A percentile compares a stretch with the other conserved stretches of the same genome.
Evolutionary conservation across 1,140 invertebrate species (phyloP).

Genomic region (honey bee (Apis mellifera)): DNA sequence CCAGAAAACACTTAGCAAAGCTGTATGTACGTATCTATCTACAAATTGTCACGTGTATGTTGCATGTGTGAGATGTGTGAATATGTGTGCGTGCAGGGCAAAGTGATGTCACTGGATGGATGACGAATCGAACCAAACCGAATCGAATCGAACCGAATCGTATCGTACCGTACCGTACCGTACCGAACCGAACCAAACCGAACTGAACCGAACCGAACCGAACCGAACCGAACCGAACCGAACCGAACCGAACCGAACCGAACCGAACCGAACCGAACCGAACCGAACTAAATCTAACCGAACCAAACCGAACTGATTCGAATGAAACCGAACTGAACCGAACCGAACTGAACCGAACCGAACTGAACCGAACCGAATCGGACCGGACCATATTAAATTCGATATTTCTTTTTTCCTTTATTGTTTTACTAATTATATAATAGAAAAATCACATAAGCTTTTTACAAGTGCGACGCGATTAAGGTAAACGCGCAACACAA

Average conservation of each 20-base stretch:
- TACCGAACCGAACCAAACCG: no score
- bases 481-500: not conserved
- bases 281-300: not conserved
- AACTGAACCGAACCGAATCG: not conserved
- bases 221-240: not conserved
- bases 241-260: not conserved
- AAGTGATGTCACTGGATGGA: slow-evolving; percentile 58
- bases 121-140: slow-evolving; percentile 34
- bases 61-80: slow-evolving; percentile 42
- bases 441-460: slow-evolving; percentile 62
- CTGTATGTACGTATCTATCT: slow-evolving; percentile 79
- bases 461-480: slow-evolving; percentile 6
- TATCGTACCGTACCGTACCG: not conserved
- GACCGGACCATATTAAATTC: not conserved
- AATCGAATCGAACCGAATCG: not conserved
- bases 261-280: not conserved
- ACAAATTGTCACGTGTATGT: slow-evolving; percentile 75
- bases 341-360: not conserved
- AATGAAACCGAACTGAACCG: not conserved
- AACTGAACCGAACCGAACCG: not conserved
- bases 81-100: slow-evolving; percentile 44
- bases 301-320: not conserved
- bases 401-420: slow-evolving; percentile 15
- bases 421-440: slow-evolving; percentile 55
- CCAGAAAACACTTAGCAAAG: slow-evolving; percentile 81